Evolutionary conservation across 1,140 invertebrate genomes (phyloP).

Genomic region (Cydia pomonella): DNA sequence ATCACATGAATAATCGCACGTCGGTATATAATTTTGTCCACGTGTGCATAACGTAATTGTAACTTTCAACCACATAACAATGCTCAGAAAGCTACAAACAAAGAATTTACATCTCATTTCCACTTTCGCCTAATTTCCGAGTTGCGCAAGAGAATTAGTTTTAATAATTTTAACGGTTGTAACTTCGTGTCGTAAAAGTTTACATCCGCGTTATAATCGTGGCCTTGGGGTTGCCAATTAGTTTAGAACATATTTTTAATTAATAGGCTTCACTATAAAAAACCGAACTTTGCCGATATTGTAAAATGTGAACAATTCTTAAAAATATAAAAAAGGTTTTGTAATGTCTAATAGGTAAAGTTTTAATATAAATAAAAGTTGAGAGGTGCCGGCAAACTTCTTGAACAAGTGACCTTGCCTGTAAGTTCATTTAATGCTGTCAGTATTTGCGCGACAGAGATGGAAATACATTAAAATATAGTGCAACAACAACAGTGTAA

Average conservation of each 20-base stretch:
- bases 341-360: too few relatives aligned
- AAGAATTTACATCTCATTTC: conserved; percentile 32
- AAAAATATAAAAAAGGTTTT: too few relatives aligned
- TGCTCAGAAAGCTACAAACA: conserved; percentile 19
- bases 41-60: conserved; percentile 20
- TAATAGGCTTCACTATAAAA: not conserved
- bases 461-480: too few relatives aligned
- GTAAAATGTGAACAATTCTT: not conserved
- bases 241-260: not conserved
- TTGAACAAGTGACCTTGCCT: too few relatives aligned
- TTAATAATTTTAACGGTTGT: conserved; percentile 22
- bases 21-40: conserved; percentile 18
- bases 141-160: conserved; percentile 21
- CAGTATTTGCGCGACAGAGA: too few relatives aligned
- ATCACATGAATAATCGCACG: not conserved
- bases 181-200: conserved; percentile 16
- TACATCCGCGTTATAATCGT: not conserved
- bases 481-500: too few relatives aligned
- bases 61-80: conserved; percentile 28
- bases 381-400: too few relatives aligned
- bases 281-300: not conserved
- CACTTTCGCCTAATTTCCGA: conserved; percentile 19
- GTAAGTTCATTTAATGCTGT: too few relatives aligned
- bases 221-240: conserved; percentile 24
- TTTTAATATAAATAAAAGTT: too few relatives aligned